Percentiles rank a stretch among this genome's conserved stretches.
These are phyloP conservation scores for Fragum whitleyi DNA, from an alignment of 2,888 invertebrate species.

Conservation along the genomic window DNA sequence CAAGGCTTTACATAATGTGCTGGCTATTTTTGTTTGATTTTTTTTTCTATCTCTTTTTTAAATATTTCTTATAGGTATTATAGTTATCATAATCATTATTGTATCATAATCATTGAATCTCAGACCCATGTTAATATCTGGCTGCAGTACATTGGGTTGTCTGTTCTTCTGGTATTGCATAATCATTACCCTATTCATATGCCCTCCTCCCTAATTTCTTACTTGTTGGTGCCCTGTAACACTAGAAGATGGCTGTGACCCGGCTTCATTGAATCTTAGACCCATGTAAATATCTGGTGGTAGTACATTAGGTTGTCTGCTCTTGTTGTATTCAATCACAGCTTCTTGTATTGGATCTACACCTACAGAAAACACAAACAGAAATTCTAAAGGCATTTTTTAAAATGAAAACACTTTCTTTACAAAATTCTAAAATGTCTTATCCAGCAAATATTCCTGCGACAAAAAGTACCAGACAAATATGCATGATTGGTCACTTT, in stretches of 20 bases:
- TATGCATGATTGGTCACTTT: too few species aligned
- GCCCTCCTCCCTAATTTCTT: not conserved
- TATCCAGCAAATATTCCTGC: not conserved
- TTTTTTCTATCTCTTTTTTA: too few species aligned
- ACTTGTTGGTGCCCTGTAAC: slow-evolving; percentile 36
- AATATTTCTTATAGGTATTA: too few species aligned
- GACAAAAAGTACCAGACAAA: too few species aligned
- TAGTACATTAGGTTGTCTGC: slow-evolving; percentile 73
- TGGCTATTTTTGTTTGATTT: too few species aligned
- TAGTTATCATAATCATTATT: too few species aligned
- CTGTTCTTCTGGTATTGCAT: too few species aligned
- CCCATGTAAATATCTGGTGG: slow-evolving; percentile 83
- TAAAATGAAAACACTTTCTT: too few species aligned
- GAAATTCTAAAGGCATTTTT: too few species aligned
- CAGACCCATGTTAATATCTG: slow-evolving; percentile 82
- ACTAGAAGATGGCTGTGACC: slow-evolving; percentile 35
- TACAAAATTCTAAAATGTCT: not conserved
- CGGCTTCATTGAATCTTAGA: slow-evolving; percentile 75
- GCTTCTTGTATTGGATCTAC: slow-evolving; percentile 81
- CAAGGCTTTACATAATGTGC: too few species aligned
- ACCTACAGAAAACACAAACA: slow-evolving; percentile 65
- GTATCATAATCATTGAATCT: slow-evolving; percentile 78
- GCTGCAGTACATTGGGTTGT: slow-evolving; percentile 51
- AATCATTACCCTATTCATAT: too few species aligned
- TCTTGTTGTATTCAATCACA: slow-evolving; percentile 76